Percentiles rank a stretch among this genome's conserved stretches.
Evolutionary conservation across 1,140 invertebrate species (phyloP).

Genomic region (Branchinecta lynchi): DNA sequence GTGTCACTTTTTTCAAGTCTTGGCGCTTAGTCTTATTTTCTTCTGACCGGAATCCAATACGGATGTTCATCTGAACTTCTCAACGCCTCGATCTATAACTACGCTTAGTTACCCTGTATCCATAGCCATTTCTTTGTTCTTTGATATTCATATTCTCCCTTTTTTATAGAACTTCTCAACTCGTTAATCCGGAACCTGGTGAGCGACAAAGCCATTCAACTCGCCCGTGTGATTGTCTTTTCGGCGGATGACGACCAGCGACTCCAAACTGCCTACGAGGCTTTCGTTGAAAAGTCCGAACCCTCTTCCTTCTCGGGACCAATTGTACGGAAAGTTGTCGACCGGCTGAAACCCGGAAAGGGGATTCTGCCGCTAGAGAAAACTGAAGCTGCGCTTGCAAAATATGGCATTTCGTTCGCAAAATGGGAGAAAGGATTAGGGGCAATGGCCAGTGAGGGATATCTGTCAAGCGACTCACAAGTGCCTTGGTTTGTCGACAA

Average conservation of each 20-base stretch:
- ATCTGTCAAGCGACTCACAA: neutral
- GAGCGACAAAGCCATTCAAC: neutral
- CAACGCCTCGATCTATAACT: too few species aligned
- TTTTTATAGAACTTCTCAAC: neutral
- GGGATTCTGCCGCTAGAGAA: neutral
- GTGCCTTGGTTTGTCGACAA: slow-evolving; percentile 19
- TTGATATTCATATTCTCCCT: neutral
- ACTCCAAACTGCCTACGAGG: neutral
- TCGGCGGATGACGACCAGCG: neutral
- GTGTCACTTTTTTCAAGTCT: too few species aligned
- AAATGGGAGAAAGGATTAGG: neutral
- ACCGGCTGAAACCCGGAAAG: neutral
- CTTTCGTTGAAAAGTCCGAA: neutral
- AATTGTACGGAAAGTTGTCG: neutral
- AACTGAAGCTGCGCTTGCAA: slow-evolving; percentile 8
- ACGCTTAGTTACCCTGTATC: too few species aligned
- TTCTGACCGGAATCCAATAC: too few species aligned
- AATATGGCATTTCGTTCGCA: neutral
- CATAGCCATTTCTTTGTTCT: too few species aligned
- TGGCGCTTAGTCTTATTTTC: too few species aligned
- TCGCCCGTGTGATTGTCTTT: neutral
- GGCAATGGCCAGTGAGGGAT: neutral
- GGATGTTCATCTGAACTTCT: too few species aligned
- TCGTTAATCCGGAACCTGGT: neutral
- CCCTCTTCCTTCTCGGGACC: neutral